phyloP scores from a whole-genome alignment of 2,797 vertebrate species.

The Ciconia nigra region DNA sequence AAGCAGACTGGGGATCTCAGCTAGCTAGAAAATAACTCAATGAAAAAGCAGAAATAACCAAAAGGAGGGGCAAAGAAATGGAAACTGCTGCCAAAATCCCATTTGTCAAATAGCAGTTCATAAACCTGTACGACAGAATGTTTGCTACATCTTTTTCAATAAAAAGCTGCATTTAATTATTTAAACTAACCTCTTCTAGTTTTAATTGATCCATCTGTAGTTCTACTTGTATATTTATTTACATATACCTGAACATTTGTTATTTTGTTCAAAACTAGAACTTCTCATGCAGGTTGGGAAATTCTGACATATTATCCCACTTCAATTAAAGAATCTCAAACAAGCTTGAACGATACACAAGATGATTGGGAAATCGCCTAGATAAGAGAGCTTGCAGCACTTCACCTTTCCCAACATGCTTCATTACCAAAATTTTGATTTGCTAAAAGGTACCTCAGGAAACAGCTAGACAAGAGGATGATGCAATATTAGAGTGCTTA shows the following conservation, averaged over 20 bases:
- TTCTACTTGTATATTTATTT: not conserved
- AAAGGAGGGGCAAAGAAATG: not conserved
- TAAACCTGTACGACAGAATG: not conserved
- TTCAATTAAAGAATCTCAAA: not conserved
- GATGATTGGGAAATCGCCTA: not conserved
- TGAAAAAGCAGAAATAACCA: not conserved
- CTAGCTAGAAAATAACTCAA: not conserved
- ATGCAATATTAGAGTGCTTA: not conserved
- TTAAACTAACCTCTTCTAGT: not conserved
- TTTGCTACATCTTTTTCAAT: not conserved
- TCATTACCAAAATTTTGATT: not conserved
- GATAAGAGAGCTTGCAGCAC: not conserved
- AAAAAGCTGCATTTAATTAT: not conserved
- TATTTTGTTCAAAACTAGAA: not conserved
- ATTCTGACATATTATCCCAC: not conserved
- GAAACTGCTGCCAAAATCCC: not conserved
- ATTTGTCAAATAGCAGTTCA: not conserved
- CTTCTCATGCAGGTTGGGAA: not conserved
- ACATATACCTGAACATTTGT: not conserved
- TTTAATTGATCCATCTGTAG: not conserved
- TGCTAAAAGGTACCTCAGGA: not conserved
- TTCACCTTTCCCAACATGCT: not conserved
- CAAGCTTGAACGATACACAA: not conserved
- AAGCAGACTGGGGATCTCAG: not conserved
- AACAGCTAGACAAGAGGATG: not conserved